These are phyloP conservation scores for Etia nguti DNA, from an alignment of 2,113 vertebrate species.

Conservation along the genomic window DNA sequence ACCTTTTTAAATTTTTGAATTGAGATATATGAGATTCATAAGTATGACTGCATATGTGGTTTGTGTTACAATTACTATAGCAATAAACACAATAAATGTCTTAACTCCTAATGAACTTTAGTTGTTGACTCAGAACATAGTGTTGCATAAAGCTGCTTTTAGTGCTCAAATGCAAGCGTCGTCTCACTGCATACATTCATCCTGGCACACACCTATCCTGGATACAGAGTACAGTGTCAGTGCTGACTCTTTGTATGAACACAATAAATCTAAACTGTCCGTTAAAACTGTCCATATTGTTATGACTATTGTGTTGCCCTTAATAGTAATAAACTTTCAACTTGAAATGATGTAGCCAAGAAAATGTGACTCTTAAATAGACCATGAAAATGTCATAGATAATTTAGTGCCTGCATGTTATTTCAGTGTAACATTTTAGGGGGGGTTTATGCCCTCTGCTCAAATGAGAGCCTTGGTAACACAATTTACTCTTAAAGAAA, in stretches of 20 bases:
- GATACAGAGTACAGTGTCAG: not conserved
- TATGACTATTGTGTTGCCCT: slow-evolving; percentile 1
- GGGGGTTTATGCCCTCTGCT: not conserved
- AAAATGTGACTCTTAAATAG: slow-evolving; percentile 29
- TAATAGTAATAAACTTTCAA: slow-evolving; percentile 2
- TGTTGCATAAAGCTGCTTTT: not conserved
- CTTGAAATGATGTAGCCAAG: slow-evolving; percentile 33
- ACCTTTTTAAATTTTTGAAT: not conserved
- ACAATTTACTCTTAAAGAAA: not conserved
- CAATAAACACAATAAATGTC: not conserved
- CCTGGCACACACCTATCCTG: not conserved
- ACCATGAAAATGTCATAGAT: slow-evolving; percentile 18
- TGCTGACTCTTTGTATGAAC: not conserved
- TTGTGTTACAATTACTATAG: not conserved
- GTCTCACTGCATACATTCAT: not conserved
- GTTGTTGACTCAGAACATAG: not conserved
- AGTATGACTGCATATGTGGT: not conserved
- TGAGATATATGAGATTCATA: not conserved
- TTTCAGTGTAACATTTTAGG: not conserved
- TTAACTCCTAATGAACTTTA: not conserved
- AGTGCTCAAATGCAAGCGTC: not conserved
- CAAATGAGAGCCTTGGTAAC: not conserved
- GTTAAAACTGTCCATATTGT: slow-evolving; percentile 12
- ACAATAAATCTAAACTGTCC: not conserved
- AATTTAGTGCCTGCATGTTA: slow-evolving; percentile 48